Evolutionary conservation across 2,888 invertebrate species (phyloP).

Genomic region (Lagria hirta): DNA sequence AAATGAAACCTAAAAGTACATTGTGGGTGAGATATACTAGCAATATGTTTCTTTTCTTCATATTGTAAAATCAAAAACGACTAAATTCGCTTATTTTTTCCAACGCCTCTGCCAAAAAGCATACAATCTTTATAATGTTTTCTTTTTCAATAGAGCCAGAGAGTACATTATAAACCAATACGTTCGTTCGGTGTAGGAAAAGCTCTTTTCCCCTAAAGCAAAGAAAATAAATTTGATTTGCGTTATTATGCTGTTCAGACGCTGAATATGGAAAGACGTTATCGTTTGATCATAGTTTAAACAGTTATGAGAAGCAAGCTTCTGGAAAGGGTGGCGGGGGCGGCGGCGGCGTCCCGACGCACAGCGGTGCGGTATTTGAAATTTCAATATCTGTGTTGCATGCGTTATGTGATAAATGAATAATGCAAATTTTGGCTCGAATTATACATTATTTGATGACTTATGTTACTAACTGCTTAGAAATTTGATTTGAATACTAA

Average conservation of each 20-base stretch:
- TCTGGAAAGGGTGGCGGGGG: conserved; percentile 10
- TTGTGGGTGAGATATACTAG: no score
- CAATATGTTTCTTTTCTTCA: no score
- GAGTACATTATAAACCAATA: conserved; percentile 18
- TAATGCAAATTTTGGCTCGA: conserved; percentile 15
- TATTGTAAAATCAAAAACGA: no score
- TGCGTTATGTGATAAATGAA: conserved; percentile 13
- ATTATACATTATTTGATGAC: conserved; percentile 12
- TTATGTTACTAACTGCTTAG: conserved; percentile 1
- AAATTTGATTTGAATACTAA: conserved; percentile 4
- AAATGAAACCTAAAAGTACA: no score
- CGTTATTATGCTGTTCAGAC: no score
- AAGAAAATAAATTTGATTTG: background rate
- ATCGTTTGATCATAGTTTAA: conserved; percentile 5
- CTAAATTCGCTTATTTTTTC: no score
- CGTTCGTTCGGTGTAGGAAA: conserved; percentile 1
- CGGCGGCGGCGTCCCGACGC: no score
- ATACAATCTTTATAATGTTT: conserved; percentile 9
- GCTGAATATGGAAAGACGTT: no score
- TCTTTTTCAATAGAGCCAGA: conserved; percentile 20
- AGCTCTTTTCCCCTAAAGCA: background rate
- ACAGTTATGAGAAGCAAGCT: conserved; percentile 2
- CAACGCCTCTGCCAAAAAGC: no score
- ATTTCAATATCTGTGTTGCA: conserved; percentile 11
- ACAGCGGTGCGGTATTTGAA: conserved; percentile 8